phyloP scores from a whole-genome alignment of 2,113 vertebrate species.

The Eira barbara region DNA sequence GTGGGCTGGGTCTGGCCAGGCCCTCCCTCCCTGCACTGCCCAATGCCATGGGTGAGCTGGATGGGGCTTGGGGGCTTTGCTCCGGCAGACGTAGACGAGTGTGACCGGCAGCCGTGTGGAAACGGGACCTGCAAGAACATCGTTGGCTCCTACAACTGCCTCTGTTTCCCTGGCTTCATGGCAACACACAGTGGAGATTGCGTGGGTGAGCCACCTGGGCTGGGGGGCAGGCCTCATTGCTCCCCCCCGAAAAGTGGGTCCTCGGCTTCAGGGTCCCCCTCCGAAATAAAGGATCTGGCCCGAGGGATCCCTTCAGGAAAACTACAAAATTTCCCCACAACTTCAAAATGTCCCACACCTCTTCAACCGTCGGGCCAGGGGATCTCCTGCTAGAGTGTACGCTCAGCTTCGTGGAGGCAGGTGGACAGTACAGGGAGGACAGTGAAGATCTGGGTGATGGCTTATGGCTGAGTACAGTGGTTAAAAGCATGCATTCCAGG shows the following conservation, averaged over 20 bases:
- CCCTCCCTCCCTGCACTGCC: neutral
- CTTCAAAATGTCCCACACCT: neutral
- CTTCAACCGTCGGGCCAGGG: neutral
- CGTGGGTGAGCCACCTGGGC: conserved; percentile 85
- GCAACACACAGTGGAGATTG: conserved; percentile 93
- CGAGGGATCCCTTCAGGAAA: neutral
- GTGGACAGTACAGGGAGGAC: neutral
- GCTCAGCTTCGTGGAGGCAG: neutral
- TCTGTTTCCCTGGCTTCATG: conserved; percentile 94
- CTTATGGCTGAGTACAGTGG: neutral
- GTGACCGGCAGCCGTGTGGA: conserved; percentile 91
- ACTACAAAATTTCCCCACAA: too few relatives aligned
- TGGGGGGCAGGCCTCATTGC: neutral
- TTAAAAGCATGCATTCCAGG: neutral
- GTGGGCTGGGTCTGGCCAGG: neutral
- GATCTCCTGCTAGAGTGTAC: neutral
- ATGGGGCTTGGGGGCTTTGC: neutral
- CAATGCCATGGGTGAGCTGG: neutral
- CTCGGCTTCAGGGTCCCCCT: neutral
- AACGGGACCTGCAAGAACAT: conserved; percentile 96
- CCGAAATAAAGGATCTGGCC: neutral
- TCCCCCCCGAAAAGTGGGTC: neutral
- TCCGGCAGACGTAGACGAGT: conserved; percentile 91
- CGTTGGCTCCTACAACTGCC: conserved; percentile 94
- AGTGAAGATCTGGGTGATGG: neutral